Evolutionary conservation across 2,888 invertebrate genomes (phyloP), one percentile per base, ranked within the genome.

Genomic region (Trichopria drosophilae): DNA sequence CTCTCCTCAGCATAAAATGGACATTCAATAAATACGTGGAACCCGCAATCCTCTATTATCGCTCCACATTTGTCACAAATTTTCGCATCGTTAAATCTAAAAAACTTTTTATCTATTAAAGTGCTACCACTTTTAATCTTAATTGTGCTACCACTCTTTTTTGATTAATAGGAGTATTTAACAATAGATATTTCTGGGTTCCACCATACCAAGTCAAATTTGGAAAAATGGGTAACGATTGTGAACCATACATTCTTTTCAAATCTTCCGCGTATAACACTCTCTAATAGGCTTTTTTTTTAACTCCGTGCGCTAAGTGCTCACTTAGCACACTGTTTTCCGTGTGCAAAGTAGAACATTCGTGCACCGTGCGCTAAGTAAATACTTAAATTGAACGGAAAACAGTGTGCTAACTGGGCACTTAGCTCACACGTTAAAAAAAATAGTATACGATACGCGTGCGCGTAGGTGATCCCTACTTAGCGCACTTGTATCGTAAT

Each of bases 111-210:
- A 28, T 28, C 28, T 28, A 28, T 28, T 28, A 28, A 28, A 28
- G 13, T 28, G n/a, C 13, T 12, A 13, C 13, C 6, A n/a, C n/a
- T 12, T 28, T 12, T 28, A 12, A 12, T 12, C 13, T 28, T 28
- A 28, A 28, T 6, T 5, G 28, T n/a, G n/a, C n/a, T n/a, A n/a
- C n/a, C n/a, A 28, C 28, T 28, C 28, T 28, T 28, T 28, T 28
- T 12, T 28, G 6, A 4, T 28, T 5, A 28, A 31, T 31, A 3
- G 31, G 10, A 31, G 6, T 31, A 31, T 31, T 31, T 12, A 10
- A 3, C 12, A 31, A 31, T 31, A 31, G n/a, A 31, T 31, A 31
- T 31, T 31, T 31, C 12, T 31, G 31, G 12, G 31, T 31, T 31
- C 31, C 4, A 7, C n/a, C n/a, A 31, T 31, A 31, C 31, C 31